Conservation (phyloP, 2,888 invertebrate genomes). For the Rhingia campestris region DNA sequence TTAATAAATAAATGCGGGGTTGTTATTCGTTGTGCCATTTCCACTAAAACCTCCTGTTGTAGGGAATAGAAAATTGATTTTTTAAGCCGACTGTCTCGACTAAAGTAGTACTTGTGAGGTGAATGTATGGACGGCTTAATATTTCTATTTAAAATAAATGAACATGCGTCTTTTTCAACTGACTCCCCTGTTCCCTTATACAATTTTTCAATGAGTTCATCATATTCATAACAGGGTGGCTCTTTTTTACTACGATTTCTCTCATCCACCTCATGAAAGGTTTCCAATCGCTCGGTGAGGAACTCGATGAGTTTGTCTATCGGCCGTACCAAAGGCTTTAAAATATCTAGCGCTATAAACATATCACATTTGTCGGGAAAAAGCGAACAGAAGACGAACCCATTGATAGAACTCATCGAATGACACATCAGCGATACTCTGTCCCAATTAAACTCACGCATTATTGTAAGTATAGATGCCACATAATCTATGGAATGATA, state of each 20-base stretch:
- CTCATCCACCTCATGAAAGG: conserved; percentile 82
- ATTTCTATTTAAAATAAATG: conserved; percentile 85
- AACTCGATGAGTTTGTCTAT: conserved; percentile 76
- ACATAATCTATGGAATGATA: conserved; percentile 83
- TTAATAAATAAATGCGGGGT: conserved; percentile 86
- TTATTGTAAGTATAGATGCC: conserved; percentile 84
- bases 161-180: conserved; percentile 84
- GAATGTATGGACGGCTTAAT: conserved; percentile 84
- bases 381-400: conserved; percentile 85
- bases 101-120: conserved; percentile 86
- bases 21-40: conserved; percentile 84
- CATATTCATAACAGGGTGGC: conserved; percentile 86
- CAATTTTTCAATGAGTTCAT: conserved; percentile 85
- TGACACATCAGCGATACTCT: conserved; percentile 88
- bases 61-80: conserved; percentile 41
- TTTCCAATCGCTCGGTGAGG: conserved; percentile 82
- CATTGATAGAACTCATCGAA: conserved; percentile 87
- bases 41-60: conserved; percentile 83
- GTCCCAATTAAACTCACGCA: conserved; percentile 87
- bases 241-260: conserved; percentile 80
- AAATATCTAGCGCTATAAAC: conserved; percentile 79
- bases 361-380: conserved; percentile 85
- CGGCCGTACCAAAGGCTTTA: conserved; percentile 79
- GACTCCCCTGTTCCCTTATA: conserved; percentile 85
- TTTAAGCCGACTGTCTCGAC: conserved; percentile 87